Base-by-base conservation (phyloP, 2,113 vertebrate genomes). In the Dasyprocta punctata region DNA sequence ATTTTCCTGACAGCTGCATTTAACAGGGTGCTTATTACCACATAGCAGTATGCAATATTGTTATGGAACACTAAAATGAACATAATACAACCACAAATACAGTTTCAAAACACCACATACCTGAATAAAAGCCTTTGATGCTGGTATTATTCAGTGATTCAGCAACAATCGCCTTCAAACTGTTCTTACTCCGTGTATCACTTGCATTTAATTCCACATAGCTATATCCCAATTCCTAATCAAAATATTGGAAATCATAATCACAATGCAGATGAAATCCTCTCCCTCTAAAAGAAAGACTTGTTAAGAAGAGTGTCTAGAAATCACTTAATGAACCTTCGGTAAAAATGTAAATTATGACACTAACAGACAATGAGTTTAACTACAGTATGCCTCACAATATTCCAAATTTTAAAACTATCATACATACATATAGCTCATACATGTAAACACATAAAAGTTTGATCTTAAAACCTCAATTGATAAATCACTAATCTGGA, bases 171-270 rank as follows among this genome's bases (percentile, higher is more conserved):
- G 99, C 98, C 97, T 99, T 99, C 58, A 99, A 98, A 67, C 98
- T 99, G 98, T 98, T 99, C 98, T 99, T 99, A 97, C 99, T 99
- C 85, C 99, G 99, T 26, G 99, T 99, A 84, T 99, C 99, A 89
- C 99, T 99, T 95, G 99, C 99, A 86, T 99, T 99, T 98, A 99
- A 98, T 98, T 99, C 99, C 98, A 99, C 99, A 0, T 99, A 99
- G 98, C 99, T 99, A 86, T 99, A 99, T 5, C 99, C 99, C 98
- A 99, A 95, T 93, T 99, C 99, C 99, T 99, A 97, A 92, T 90
- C 1, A 92, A 98, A 97, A 93, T n/a, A 77, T 84, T 96, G 92
- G 71, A 86, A 97, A 71, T 71, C 36, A 88, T 84, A 63, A 89
- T 26, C 7, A 95, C 47, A 97, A 94, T 28, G 17, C 7, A 61